Evolutionary conservation across 2,113 vertebrate genomes (phyloP), one percentile per base, ranked within the genome.

Genomic region (Falco punctatus): DNA sequence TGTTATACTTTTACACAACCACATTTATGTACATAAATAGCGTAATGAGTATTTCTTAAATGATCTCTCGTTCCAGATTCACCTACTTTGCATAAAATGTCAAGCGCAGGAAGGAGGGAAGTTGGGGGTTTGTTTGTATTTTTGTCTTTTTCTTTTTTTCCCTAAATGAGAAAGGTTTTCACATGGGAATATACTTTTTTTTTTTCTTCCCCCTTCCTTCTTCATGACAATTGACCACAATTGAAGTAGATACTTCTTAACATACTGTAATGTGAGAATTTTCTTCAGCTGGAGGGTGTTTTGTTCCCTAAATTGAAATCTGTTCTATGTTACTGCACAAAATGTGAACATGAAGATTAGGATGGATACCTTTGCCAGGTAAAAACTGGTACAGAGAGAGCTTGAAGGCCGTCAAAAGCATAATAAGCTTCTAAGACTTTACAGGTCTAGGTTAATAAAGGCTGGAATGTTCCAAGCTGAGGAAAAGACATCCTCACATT

Each of bases 211-310:
- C 38, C 58, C 23, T 54, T 40, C 28, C 58, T 69, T 13, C 64
- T 81, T 89, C 97, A 97, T 98, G 97, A 97, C 97, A 98, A 98
- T 96, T 97, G 97, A 98, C 98, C 98, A 98, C 98, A 98, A 98
- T 85, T 98, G 97, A 97, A 98, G 98, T 97, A 97, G 95, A 97
- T 97, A 98, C 96, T 96, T 98, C 97, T 96, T 96, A 98, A 98
- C 97, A 73, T 97, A 95, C 93, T 98, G 98, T 98, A 98, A 98
- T 97, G 98, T 98, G 98, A 98, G 98, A 98, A 97, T 98, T 98
- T 98, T 98, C 97, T 98, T 98, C 97, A 97, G 97, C 98, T 97
- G 97, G 93, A 98, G 98, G 96, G 96, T 98, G 97, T 98, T 98
- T 98, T 97, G 97, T 96, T 98, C 96, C 94, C 97, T 98, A 98